Evolutionary conservation across 2,797 vertebrate genomes (phyloP).

Genomic region (Cyprinella venusta): DNA sequence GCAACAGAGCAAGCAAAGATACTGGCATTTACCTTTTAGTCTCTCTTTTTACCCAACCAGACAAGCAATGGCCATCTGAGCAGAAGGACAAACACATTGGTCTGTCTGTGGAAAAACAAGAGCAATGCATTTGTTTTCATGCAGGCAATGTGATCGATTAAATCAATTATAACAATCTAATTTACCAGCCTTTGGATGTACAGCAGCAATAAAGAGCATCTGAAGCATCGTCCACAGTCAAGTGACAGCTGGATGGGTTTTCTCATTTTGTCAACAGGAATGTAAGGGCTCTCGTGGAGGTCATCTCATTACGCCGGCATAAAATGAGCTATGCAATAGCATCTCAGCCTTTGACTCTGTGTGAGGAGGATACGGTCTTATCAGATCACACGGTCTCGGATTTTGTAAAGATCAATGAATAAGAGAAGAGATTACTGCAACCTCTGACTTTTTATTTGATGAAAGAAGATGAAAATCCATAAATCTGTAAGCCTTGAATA

Average conservation of each 20-base stretch:
- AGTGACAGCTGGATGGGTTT: constrained; percentile 27
- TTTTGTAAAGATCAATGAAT: neutral
- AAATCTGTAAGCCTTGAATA: neutral
- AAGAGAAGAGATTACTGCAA: neutral
- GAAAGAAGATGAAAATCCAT: neutral
- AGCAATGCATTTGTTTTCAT: neutral
- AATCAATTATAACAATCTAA: neutral
- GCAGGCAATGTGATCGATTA: neutral
- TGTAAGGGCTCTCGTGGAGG: constrained; percentile 26
- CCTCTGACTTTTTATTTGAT: neutral
- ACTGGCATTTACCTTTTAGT: neutral
- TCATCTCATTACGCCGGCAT: constrained; percentile 34
- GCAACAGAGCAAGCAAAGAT: neutral
- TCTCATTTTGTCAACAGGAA: constrained; percentile 12
- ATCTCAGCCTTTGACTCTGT: constrained; percentile 26
- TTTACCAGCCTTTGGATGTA: neutral
- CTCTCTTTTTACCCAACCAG: neutral
- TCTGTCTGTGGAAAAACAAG: neutral
- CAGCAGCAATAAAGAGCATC: constrained; percentile 14
- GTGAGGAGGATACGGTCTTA: constrained; percentile 1
- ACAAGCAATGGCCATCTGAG: neutral
- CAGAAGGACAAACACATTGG: neutral
- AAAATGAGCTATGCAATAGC: constrained; percentile 28
- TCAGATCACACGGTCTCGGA: neutral
- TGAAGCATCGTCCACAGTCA: neutral